Conservation (phyloP, 2,888 invertebrate genomes). For the Caenorhabditis virilis region DNA sequence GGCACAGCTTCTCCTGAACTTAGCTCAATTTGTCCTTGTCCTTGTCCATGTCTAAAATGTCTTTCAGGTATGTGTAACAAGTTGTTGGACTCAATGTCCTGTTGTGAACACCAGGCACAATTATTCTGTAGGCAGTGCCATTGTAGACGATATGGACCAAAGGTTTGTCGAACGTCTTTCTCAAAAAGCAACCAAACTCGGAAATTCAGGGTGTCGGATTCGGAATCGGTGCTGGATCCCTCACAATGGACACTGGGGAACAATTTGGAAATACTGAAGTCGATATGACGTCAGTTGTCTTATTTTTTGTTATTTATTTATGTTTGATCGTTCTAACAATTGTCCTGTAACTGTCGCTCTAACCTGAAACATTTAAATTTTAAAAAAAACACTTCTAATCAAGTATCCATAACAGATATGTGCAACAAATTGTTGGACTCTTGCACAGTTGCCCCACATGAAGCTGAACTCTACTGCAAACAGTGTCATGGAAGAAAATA, state of each 20-base stretch:
- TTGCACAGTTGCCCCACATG: slow-evolving; percentile 91
- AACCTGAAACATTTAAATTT: background rate
- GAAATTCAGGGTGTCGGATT: slow-evolving; percentile 84
- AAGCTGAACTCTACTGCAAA: slow-evolving; percentile 90
- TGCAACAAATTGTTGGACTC: slow-evolving; percentile 93
- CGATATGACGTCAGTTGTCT: slow-evolving; percentile 66
- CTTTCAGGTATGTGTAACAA: slow-evolving; percentile 81
- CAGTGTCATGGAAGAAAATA: slow-evolving; percentile 94
- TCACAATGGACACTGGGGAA: slow-evolving; percentile 92
- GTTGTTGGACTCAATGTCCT: slow-evolving; percentile 91
- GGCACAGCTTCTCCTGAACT: background rate
- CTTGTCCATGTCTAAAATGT: slow-evolving; percentile 2
- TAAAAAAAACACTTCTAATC: background rate
- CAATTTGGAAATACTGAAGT: slow-evolving; percentile 76
- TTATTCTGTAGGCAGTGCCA: slow-evolving; percentile 94
- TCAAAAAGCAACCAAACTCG: too few relatives aligned
- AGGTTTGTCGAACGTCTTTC: slow-evolving; percentile 18
- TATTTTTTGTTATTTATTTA: slow-evolving; percentile 4
- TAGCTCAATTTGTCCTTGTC: slow-evolving; percentile 12
- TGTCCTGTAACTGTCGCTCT: background rate
- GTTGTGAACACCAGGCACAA: slow-evolving; percentile 89
- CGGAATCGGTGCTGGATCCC: slow-evolving; percentile 94
- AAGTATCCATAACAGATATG: slow-evolving; percentile 73
- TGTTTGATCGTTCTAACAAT: slow-evolving; percentile 10
- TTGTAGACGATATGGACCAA: slow-evolving; percentile 87